phyloP scores from a whole-genome alignment of 2,113 vertebrate species.

The Salvelinus sp. region DNA sequence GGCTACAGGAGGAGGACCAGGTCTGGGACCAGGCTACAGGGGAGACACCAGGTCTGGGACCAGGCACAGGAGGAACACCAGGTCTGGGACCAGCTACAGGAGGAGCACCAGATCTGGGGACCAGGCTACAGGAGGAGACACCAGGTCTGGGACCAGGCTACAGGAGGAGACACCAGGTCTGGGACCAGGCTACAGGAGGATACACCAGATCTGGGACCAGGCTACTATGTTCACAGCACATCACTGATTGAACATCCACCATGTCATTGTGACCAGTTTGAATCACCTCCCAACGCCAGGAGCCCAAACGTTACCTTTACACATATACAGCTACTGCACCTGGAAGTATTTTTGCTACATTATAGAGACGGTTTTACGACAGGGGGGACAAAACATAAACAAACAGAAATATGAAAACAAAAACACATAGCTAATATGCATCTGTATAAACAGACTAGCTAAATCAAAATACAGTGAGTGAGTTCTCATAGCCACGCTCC shows the following conservation, averaged over 20 bases:
- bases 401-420: neutral
- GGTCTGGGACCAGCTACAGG: too few relatives aligned
- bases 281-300: neutral
- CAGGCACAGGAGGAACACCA: too few relatives aligned
- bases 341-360: neutral
- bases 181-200: too few relatives aligned
- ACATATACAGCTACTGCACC: neutral
- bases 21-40: too few relatives aligned
- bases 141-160: too few relatives aligned
- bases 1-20: too few relatives aligned
- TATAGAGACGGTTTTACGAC: neutral
- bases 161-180: too few relatives aligned
- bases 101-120: too few relatives aligned
- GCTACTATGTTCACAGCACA: neutral
- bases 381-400: neutral
- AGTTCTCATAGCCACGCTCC: neutral
- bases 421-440: neutral
- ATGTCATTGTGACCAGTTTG: neutral
- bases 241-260: neutral
- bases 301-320: neutral
- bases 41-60: too few relatives aligned
- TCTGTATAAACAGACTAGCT: neutral
- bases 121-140: too few relatives aligned
- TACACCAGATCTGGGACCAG: too few relatives aligned
- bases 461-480: slow-evolving; percentile 1